Evolutionary conservation across 2,888 invertebrate genomes (phyloP), one percentile per base, ranked within the genome.

Genomic region (Chalcis sispes): DNA sequence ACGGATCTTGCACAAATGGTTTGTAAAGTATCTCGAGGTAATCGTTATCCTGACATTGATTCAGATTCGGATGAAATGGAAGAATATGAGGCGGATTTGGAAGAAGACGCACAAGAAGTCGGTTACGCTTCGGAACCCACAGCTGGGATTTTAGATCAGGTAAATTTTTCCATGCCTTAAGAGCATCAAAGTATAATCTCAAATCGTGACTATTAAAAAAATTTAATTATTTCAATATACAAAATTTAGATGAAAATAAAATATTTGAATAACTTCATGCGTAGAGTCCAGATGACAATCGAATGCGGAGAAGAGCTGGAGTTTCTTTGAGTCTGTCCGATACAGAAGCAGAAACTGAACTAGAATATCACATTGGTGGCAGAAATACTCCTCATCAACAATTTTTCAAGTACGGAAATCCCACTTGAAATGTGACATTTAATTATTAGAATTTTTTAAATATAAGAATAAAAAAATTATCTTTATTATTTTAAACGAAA

Each of bases 1-100:
- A 97, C 96, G 61, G 97, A 97, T 90, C 90, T 97, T 74, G 97
- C 97, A 0, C 96, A 96, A 89, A 96, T 97, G 93, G 96, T 97
- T 64, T 96, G 96, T 85, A 94, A 95, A 81, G 94, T 97, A 4
- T 90, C 90, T 0, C 87, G 89, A 67, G 90, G 90, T 46, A 88
- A 82, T 81, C 89, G 90, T 2, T 90, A 89, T 72, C 85, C 89
- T 1, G 90, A 91, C 80, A 90, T 91, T 27, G 92, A 92, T 18
- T 90, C 85, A 52, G 88, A 92, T 32, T 91, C 92, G 1, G 93
- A 92, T 1, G 92, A 92, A 0, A 90, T 92, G 77, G 93, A 93
- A 56, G 94, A 92, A 79, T 91, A 93, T 83, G 94, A 93, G 85
- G 90, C 87, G n/a, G 89, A 90, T 77, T 72, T 88, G 8, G 90